Base-by-base conservation (phyloP, 2,113 vertebrate genomes). In the Lamprotornis superbus region DNA sequence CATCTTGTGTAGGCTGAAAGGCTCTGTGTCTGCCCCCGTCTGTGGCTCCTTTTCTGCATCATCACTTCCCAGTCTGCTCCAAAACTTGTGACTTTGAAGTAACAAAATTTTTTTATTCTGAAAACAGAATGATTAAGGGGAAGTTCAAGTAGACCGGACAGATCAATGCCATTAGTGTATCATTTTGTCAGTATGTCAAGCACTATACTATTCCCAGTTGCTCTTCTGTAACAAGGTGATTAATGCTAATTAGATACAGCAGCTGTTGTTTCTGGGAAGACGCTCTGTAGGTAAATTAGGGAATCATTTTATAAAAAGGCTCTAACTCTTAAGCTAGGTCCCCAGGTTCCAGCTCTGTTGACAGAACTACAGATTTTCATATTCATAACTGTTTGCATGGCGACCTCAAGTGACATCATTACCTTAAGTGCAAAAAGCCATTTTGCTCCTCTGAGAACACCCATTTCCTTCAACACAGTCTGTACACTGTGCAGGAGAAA, bases 231-330 rank as follows among this genome's bases (percentile, higher is more conserved):
- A 87, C 87, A 94, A 87, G 75, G 71, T 18, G 19, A 95, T 96
- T 97, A 93, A 95, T 94, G 83, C 90, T 97, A 87, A 93, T 94
- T 94, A 94, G 76, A 40, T 88, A 64, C 57, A 89, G 84, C 95
- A 94, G 85, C 94, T 96, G 93, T 92, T 97, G 63, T 96, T 97
- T 96, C 90, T 94, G 80, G 80, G 91, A 96, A 85, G 73, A 59
- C 3, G 6, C 55, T 93, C 69, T 67, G 68, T 77, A 87, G 80
- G 79, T 82, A 93, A 95, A 91, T 95, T 56, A 78, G 60, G 60
- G 18, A 81, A 88, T 80, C 57, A 69, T 87, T 91, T 95, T 90
- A 57, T 71, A 57, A 89, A 92, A 85, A 89, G 78, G 23, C 64
- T 71, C 14, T 61, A 35, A 75, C 24, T 84, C 74, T 75, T 87